Percentiles rank a stretch among this genome's conserved stretches.
These are phyloP conservation scores for Drosophila conformis DNA, from an alignment of 2,888 invertebrate genomes.

Conservation along the genomic window DNA sequence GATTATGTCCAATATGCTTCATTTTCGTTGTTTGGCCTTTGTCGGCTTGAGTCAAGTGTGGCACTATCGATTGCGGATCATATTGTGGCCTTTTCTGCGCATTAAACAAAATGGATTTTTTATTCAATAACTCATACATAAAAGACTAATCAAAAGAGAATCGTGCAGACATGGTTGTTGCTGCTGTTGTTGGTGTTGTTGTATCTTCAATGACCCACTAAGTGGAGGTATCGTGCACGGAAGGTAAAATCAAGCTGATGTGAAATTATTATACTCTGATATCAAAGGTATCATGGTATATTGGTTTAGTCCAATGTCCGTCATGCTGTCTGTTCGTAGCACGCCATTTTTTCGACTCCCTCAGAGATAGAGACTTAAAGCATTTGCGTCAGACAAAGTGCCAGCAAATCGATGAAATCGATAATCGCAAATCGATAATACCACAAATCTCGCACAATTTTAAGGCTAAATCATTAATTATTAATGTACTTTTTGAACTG, in stretches of 20 bases:
- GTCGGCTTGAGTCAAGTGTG: constrained; percentile 37
- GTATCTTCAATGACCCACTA: constrained; percentile 65
- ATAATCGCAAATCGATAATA: background rate
- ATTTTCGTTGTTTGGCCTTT: constrained; percentile 6
- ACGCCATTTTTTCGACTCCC: background rate
- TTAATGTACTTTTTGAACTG: background rate
- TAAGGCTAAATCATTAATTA: background rate
- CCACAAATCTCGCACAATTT: background rate
- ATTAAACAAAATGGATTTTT: constrained; percentile 50
- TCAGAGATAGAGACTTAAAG: background rate
- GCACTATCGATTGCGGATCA: constrained; percentile 31
- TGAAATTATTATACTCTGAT: background rate
- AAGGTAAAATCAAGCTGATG: constrained; percentile 18
- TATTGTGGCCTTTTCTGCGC: constrained; percentile 49
- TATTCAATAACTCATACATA: constrained; percentile 40
- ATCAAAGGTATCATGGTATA: background rate
- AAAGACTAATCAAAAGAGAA: constrained; percentile 53
- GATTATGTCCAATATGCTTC: background rate
- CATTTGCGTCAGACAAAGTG: background rate
- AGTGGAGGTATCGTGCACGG: constrained; percentile 38
- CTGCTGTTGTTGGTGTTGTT: background rate
- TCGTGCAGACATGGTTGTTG: constrained; percentile 39
- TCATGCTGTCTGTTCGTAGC: background rate
- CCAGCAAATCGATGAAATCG: background rate
- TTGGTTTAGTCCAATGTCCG: background rate